Conservation (phyloP, 2,888 invertebrate species). For the Drosophila anceps region DNA sequence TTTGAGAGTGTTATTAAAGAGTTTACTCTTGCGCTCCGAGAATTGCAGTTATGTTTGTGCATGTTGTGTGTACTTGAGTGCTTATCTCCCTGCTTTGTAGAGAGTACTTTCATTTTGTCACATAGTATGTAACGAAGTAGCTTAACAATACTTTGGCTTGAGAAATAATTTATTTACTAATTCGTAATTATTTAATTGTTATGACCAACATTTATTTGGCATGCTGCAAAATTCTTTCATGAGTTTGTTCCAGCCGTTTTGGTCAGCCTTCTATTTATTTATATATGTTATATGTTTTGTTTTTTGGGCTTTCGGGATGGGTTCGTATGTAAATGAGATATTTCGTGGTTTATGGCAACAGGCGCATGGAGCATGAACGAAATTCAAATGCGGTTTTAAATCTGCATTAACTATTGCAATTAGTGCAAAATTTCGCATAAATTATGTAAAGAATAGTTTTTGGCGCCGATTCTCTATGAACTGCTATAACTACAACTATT, state of each 20-base stretch:
- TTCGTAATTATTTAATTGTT: not conserved
- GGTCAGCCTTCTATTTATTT: slow-evolving; percentile 42
- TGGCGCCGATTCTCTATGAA: slow-evolving; percentile 66
- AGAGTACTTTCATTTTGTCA: not conserved
- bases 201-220: not conserved
- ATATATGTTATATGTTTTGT: not conserved
- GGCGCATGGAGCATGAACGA: not conserved
- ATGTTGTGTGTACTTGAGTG: not conserved
- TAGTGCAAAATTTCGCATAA: slow-evolving; percentile 77
- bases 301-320: not conserved
- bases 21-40: not conserved
- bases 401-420: slow-evolving; percentile 82
- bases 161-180: not conserved
- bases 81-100: not conserved
- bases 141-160: not conserved
- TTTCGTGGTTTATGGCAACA: slow-evolving; percentile 38
- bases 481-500: slow-evolving; percentile 24
- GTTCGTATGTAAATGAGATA: slow-evolving; percentile 74
- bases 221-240: slow-evolving; percentile 31
- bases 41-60: not conserved
- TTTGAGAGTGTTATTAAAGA: not conserved
- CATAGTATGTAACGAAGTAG: not conserved
- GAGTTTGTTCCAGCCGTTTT: slow-evolving; percentile 56
- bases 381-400: slow-evolving; percentile 73
- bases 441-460: slow-evolving; percentile 82